A percentile compares a stretch with the other conserved stretches of the same genome.
Conservation (phyloP, 2,888 invertebrate species). For the Alcis repandata region DNA sequence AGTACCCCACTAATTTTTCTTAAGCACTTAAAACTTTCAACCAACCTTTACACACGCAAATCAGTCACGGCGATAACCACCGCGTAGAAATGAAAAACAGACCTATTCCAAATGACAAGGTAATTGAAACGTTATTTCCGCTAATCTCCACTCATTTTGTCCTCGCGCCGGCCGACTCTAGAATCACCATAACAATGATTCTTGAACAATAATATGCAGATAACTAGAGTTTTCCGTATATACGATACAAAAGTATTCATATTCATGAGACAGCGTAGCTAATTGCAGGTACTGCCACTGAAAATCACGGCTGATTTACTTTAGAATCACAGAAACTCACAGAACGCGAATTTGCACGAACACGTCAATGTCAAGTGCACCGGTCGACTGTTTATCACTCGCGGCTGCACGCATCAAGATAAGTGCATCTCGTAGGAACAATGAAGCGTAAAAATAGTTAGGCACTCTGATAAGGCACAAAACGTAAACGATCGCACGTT, state of each 20-base stretch:
- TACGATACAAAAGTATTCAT: slow-evolving; percentile 68
- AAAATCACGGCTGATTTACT: slow-evolving; percentile 63
- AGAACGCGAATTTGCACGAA: slow-evolving; percentile 46
- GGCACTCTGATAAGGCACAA: slow-evolving; percentile 74
- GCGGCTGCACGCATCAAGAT: slow-evolving; percentile 61
- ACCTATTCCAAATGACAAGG: slow-evolving; percentile 61
- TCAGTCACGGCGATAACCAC: slow-evolving; percentile 57
- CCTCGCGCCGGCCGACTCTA: slow-evolving; percentile 63
- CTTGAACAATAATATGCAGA: slow-evolving; percentile 74
- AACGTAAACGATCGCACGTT: slow-evolving; percentile 62
- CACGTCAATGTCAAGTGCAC: slow-evolving; percentile 73
- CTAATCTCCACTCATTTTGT: slow-evolving; percentile 71
- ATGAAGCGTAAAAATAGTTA: slow-evolving; percentile 57
- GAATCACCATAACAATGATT: slow-evolving; percentile 81
- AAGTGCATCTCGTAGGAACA: slow-evolving; percentile 67
- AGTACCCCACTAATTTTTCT: slow-evolving; percentile 24
- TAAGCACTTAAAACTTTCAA: slow-evolving; percentile 29
- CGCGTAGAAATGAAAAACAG: slow-evolving; percentile 56
- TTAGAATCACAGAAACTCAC: slow-evolving; percentile 53
- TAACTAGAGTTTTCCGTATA: slow-evolving; percentile 72
- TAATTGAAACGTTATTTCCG: slow-evolving; percentile 75
- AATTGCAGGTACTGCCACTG: slow-evolving; percentile 68
- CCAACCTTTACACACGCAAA: slow-evolving; percentile 42
- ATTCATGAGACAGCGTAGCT: slow-evolving; percentile 67
- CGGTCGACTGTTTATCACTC: slow-evolving; percentile 59